Percentiles rank a stretch among this genome's conserved stretches.
Conservation (phyloP, 2,888 invertebrate species). For the Glyphotaelius pellucidus region DNA sequence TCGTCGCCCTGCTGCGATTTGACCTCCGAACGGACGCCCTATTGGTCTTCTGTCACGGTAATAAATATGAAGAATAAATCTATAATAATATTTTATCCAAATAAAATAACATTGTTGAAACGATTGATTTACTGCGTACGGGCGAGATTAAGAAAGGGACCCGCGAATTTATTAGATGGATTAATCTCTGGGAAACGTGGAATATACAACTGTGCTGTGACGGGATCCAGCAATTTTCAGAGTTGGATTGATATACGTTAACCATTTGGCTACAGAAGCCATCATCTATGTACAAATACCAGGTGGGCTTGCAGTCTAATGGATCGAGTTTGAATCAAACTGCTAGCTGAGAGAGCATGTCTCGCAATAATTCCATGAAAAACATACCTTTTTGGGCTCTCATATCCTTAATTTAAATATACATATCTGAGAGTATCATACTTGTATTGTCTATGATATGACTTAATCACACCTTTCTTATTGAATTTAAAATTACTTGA, state of each 20-base stretch:
- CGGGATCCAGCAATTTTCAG: not conserved
- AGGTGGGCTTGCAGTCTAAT: no score
- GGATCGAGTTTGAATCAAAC: no score
- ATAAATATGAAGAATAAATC: constrained; percentile 17
- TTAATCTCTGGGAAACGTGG: not conserved
- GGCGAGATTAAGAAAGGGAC: constrained; percentile 7
- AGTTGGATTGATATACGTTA: not conserved
- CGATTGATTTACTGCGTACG: constrained; percentile 24
- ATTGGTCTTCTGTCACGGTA: constrained; percentile 23
- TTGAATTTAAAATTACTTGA: no score
- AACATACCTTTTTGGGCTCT: no score
- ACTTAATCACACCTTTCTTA: no score
- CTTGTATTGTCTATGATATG: no score
- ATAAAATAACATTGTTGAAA: constrained; percentile 37
- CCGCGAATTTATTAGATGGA: constrained; percentile 7
- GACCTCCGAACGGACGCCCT: constrained; percentile 4
- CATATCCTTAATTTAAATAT: no score
- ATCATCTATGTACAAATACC: no score
- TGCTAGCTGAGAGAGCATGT: no score
- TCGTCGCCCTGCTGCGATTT: not conserved
- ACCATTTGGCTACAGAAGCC: not conserved
- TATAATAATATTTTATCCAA: constrained; percentile 30
- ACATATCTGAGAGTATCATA: no score
- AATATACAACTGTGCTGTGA: not conserved
- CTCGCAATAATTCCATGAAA: no score